Evolutionary conservation across 2,888 invertebrate species (phyloP), one percentile per base, ranked within the genome.

Genomic region (Clusia tigrina): DNA sequence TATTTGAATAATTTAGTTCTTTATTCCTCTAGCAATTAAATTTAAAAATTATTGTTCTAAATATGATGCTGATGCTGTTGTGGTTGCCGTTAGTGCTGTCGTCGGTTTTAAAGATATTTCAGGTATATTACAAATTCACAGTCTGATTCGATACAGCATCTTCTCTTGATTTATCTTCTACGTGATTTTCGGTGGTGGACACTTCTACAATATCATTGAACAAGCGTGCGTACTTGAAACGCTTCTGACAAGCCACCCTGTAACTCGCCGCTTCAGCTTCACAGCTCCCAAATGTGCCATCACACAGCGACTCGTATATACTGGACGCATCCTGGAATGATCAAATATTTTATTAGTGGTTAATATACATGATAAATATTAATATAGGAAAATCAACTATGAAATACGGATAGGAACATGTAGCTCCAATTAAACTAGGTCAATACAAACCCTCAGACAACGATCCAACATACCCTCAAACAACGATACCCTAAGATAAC

Each of bases 271-370:
- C 87, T 70, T 88, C 87, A 38, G 86, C 83, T 66, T 92, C 90
- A 81, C 90, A 90, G 23, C 87, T 84, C 1, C 95, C 95, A 81
- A 96, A 92, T 73, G 92, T 91, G 58, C 94, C 94, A 70, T 88
- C 89, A 70, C 88, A 87, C 76, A 96, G 86, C 69, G 92, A 89
- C 70, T 91, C 89, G 72, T 94, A 86, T 63, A 95, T 90, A 73
- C 91, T 90, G 69, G 90, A 89, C 85, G 95, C 95, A 77, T 89
- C 91, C 91, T 94, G 85, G n/a, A 87, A 84, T n/a, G n/a, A n/a
- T n/a, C n/a, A n/a, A n/a, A n/a, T n/a, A n/a, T n/a, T n/a, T n/a
- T n/a, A n/a, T n/a, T n/a, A n/a, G n/a, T n/a, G n/a, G n/a, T n/a
- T n/a, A n/a, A n/a, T n/a, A n/a, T n/a, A n/a, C n/a, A n/a, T n/a